phyloP scores from a whole-genome alignment of 2,797 vertebrate species.

The Sarcoramphus papa region DNA sequence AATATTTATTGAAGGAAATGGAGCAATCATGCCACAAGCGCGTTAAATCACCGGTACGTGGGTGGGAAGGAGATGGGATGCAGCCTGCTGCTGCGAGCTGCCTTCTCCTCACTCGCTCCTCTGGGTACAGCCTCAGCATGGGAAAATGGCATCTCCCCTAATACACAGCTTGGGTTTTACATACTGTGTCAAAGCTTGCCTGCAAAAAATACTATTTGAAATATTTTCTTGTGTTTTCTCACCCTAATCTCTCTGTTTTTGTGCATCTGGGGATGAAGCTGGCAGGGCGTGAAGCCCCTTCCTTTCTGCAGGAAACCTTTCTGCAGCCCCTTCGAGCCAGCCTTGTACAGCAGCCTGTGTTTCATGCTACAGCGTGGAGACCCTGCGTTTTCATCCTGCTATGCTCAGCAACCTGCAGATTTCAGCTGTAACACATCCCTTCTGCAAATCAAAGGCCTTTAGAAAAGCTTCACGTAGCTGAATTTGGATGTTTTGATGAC shows the following conservation, averaged over 20 bases:
- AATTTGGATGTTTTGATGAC: neutral
- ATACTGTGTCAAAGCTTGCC: neutral
- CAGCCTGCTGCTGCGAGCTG: neutral
- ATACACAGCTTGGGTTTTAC: neutral
- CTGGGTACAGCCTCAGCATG: neutral
- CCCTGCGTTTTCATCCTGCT: neutral
- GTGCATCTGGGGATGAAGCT: neutral
- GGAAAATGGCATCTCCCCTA: neutral
- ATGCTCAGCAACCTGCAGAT: neutral
- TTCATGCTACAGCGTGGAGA: rapidly evolving
- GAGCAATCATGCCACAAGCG: rapidly evolving
- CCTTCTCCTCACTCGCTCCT: neutral
- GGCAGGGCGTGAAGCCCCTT: neutral
- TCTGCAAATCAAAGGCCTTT: neutral
- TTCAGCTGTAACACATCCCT: neutral
- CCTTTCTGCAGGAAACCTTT: neutral
- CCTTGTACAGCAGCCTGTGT: neutral
- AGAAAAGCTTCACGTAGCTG: rapidly evolving
- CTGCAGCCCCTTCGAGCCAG: neutral
- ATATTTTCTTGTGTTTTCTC: neutral
- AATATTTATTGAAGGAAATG: neutral
- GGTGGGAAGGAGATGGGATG: neutral
- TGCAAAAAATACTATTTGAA: neutral
- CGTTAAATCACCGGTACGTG: rapidly evolving
- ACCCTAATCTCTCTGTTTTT: neutral